Evolutionary conservation across 1,140 invertebrate species (phyloP).

Genomic region (Sycobia sp.): DNA sequence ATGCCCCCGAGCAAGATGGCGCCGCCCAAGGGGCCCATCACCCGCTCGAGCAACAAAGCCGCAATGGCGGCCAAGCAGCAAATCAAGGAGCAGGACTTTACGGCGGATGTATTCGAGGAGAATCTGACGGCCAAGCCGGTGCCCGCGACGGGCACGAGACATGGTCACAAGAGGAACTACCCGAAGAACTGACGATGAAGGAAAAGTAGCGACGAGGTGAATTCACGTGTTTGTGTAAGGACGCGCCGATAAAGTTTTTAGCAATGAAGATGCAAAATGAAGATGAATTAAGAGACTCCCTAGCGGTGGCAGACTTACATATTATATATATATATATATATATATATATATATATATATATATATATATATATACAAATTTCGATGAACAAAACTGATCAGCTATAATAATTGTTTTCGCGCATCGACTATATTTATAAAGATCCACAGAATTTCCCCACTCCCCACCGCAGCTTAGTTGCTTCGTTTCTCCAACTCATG

Average conservation of each 20-base stretch:
- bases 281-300: background rate
- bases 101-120: constrained; percentile 50
- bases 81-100: constrained; percentile 49
- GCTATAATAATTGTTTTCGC: too few species aligned
- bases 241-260: constrained; percentile 10
- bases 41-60: background rate
- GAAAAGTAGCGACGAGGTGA: background rate
- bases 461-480: too few species aligned
- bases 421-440: too few species aligned
- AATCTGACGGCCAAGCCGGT: constrained; percentile 38
- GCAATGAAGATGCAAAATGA: background rate
- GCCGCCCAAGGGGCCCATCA: too few species aligned
- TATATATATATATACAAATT: too few species aligned
- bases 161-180: background rate
- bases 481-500: too few species aligned
- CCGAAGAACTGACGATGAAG: constrained; percentile 18
- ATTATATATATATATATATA: too few species aligned
- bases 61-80: background rate
- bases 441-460: too few species aligned
- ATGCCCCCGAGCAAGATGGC: constrained; percentile 27
- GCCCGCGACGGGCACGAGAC: background rate
- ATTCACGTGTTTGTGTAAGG: constrained; percentile 9
- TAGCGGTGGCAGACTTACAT: background rate
- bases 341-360: too few species aligned
- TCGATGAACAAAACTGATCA: constrained; percentile 13